Evolutionary conservation across 2,113 vertebrate genomes (phyloP).

Genomic region (Sitta europaea): DNA sequence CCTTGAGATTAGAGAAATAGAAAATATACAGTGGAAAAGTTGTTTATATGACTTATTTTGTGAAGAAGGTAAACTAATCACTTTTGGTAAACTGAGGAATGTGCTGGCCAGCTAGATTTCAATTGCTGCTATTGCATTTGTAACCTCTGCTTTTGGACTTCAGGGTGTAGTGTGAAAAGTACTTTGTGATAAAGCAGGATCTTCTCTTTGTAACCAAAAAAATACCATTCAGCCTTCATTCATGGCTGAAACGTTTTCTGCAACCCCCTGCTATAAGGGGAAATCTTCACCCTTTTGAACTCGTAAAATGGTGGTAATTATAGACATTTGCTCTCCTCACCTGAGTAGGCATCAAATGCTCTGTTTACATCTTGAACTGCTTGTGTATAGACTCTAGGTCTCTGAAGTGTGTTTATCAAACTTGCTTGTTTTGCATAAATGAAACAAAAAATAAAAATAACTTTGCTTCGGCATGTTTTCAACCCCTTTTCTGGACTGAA

Average conservation of each 20-base stretch:
- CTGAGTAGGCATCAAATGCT: not conserved
- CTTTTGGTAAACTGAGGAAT: fast-evolving
- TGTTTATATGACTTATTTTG: not conserved
- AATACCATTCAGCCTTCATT: not conserved
- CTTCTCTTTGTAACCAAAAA: not conserved
- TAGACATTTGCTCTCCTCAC: too few species aligned
- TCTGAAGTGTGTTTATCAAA: not conserved
- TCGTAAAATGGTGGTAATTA: not conserved
- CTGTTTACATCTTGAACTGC: not conserved
- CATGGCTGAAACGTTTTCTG: not conserved
- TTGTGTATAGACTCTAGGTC: not conserved
- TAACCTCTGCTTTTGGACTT: not conserved
- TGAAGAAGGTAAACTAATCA: not conserved
- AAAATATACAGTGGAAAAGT: not conserved
- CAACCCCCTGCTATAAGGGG: not conserved
- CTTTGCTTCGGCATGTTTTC: not conserved
- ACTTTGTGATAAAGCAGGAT: not conserved
- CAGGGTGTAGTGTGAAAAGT: not conserved
- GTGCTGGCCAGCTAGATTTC: not conserved
- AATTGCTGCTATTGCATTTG: not conserved
- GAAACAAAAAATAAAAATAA: not conserved
- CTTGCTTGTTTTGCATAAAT: not conserved
- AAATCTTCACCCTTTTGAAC: not conserved
- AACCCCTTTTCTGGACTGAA: not conserved
- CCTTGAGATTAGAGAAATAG: not conserved